Evolutionary conservation across 1,140 invertebrate genomes (phyloP).

Genomic region (Solen grandis): DNA sequence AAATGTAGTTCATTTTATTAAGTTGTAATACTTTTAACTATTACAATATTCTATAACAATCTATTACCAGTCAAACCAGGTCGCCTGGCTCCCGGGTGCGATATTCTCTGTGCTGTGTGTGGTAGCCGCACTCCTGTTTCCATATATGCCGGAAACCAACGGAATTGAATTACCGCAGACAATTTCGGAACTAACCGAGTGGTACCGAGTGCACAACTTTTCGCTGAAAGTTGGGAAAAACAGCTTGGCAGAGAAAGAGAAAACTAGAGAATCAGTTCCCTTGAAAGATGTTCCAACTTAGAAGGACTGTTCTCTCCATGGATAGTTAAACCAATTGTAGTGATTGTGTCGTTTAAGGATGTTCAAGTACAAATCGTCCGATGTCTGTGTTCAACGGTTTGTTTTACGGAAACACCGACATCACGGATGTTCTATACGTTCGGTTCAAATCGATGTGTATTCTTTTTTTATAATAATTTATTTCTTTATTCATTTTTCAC

Average conservation of each 20-base stretch:
- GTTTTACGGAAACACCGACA: too few relatives aligned
- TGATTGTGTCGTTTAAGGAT: too few relatives aligned
- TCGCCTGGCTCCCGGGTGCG: slow-evolving; percentile 56
- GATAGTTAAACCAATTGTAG: too few relatives aligned
- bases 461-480: too few relatives aligned
- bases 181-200: slow-evolving; percentile 49
- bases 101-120: slow-evolving; percentile 49
- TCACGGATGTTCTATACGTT: too few relatives aligned
- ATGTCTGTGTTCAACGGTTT: too few relatives aligned
- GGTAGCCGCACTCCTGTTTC: slow-evolving; percentile 28
- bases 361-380: too few relatives aligned
- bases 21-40: too few relatives aligned
- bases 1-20: too few relatives aligned
- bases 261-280: background rate
- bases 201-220: slow-evolving; percentile 46
- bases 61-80: slow-evolving; percentile 39
- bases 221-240: slow-evolving; percentile 41
- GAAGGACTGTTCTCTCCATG: background rate
- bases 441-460: too few relatives aligned
- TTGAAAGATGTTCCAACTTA: background rate
- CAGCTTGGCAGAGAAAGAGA: background rate
- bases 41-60: too few relatives aligned
- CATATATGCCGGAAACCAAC: slow-evolving; percentile 57
- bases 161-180: slow-evolving; percentile 61
- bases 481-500: too few relatives aligned